Evolutionary conservation across 1,140 invertebrate genomes (phyloP), one percentile per base, ranked within the genome.

Genomic region (Heliothis virescens): DNA sequence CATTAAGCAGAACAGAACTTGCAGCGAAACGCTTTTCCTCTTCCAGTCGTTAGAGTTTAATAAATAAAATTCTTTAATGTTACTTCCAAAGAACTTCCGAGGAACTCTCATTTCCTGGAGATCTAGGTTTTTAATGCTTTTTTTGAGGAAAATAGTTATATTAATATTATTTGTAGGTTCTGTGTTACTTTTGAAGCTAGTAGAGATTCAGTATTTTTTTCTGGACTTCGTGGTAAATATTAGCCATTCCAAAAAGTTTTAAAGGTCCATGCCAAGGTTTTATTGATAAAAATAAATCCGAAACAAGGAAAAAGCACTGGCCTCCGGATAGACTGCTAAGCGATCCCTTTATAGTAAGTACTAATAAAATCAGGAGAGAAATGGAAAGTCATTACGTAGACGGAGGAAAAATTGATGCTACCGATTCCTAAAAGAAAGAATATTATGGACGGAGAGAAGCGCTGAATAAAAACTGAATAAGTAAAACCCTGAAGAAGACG

Each of bases 61-160:
- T 71, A 71, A 71, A 71, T 53, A 29, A 71, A 71, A 53, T 71
- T 71, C 48, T 52, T 71, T 71, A 53, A 29, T 26, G 67, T 71
- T 53, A 53, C 7, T 71, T 53, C 18, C 63, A 29, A 29, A 29
- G 48, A 71, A 71, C 48, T 71, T 52, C 1, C 34, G 34, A 7
- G 34, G 67, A 9, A 18, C 48, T 52, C 63, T 67, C 63, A 53
- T 71, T 71, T 53, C 48, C 48, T 0, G n/a, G 67, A 11, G 4
- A 29, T 53, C 48, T n/a, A 26, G 11, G 1, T 29, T 29, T 52
- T 69, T 12, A 13, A 53, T 71, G 48, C 48, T 53, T 71, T 41
- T 41, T 41, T 41, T 41, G 9, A 9, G 3, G 1, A 5, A 7
- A 41, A 5, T 41, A 41, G 9, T 9, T 9, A 41, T 41, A 41